A percentile compares a stretch with the other conserved stretches of the same genome.
Evolutionary conservation across 2,797 vertebrate species (phyloP).

Genomic region (Anas georgica): DNA sequence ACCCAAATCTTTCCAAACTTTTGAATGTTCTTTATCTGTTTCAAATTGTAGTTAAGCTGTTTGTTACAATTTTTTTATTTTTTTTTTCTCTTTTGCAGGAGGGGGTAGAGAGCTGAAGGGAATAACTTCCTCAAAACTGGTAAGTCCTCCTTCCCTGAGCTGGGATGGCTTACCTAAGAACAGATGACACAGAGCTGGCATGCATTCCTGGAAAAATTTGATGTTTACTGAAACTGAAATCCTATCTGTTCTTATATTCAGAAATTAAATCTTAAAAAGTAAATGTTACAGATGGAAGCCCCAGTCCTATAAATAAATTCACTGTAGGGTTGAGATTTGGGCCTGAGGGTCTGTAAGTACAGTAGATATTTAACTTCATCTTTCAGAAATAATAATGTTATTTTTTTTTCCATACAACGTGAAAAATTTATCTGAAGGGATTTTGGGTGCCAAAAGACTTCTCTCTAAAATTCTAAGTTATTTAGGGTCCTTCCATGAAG

Average conservation of each 20-base stretch:
- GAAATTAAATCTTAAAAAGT: conserved; percentile 9
- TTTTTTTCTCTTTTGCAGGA: conserved; percentile 68
- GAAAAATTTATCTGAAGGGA: background rate
- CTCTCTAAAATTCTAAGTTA: background rate
- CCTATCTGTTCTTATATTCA: conserved; percentile 56
- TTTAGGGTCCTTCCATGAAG: background rate
- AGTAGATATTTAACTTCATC: conserved; percentile 2
- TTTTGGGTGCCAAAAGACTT: background rate
- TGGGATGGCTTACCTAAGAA: conserved; percentile 34
- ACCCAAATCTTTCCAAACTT: background rate
- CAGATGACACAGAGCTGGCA: background rate
- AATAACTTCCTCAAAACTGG: conserved; percentile 54
- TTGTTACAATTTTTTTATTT: background rate
- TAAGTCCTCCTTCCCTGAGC: conserved; percentile 58
- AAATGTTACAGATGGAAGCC: conserved; percentile 4
- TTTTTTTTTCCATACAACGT: background rate
- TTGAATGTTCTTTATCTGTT: background rate
- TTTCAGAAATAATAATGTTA: background rate
- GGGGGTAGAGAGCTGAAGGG: conserved; percentile 68
- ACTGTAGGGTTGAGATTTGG: background rate
- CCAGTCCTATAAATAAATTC: background rate
- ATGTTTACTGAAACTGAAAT: conserved; percentile 63
- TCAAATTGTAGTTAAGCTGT: background rate
- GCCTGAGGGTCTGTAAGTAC: background rate
- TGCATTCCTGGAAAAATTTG: conserved; percentile 25